Base-by-base conservation (phyloP, 2,797 vertebrate genomes). In the Melanotaenia nigrans region DNA sequence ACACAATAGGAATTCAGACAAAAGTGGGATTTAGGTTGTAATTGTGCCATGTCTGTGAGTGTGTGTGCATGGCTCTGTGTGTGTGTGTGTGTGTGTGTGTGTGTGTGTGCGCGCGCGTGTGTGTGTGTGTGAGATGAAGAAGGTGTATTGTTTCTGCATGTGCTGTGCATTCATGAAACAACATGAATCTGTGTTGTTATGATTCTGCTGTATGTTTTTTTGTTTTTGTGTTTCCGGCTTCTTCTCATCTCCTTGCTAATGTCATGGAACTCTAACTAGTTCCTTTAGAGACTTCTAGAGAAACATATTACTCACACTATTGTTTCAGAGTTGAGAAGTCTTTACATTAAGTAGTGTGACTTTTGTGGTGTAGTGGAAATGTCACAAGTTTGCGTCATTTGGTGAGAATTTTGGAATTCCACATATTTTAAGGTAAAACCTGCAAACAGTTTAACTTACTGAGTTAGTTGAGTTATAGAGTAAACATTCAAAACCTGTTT, bases 1-100 rank as follows among this genome's bases (percentile, higher is more conserved):
- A 65, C 47, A 89, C 84, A 90, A 88, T 84, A 57, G 75, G 61
- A 74, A 74, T 79, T 70, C 62, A 87, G 58, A 90, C 82, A 90
- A 89, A 88, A 90, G 82, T 81, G 30, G 84, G 78, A 86, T 86
- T 91, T 85, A 59, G 82, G 61, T 76, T 86, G 76, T 76, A 85
- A 81, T 78, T 83, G 70, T 83, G 64, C 59, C 47, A 8, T 38
- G 45, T 59, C 24, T 70, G 32, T 66, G 24, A 24, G 25, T 42
- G 51, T 63, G 59, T 59, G 51, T 24, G 54, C 28, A 56, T 65
- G 45, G 45, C 28, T 30, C 28, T 30, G 28, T 30, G 28, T 30
- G 28, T 30, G 28, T 30, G 28, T 30, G 28, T 30, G 28, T 35
- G 20, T 40, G 42, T 51, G 30, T 25, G 28, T 28, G 28, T 28